Evolutionary conservation across 2,113 vertebrate genomes (phyloP), one percentile per base, ranked within the genome.

Genomic region (Callipepla squamata): DNA sequence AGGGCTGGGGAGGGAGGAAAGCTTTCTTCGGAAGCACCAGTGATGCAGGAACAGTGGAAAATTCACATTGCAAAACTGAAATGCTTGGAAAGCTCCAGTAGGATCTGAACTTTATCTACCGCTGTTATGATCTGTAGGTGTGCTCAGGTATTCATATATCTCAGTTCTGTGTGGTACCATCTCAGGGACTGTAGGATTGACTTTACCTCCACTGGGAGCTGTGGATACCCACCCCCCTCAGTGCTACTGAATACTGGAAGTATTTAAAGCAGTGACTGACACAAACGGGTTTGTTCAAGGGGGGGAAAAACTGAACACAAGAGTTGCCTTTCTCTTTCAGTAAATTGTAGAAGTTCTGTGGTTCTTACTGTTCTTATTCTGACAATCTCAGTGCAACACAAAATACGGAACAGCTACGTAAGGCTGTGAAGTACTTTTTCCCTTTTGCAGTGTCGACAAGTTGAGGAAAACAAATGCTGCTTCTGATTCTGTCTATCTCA

Each of bases 381-480:
- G 44, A 50, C 17, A 26, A 30, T 12, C 4, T 30, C 11, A 1
- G 0, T 63, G 36, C 22, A 62, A 0, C 6, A 3, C 25, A 44
- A 80, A 91, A 59, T 58, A n/a, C 8, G 47, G 26, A 77, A 23
- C 38, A 53, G 19, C 74, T 80, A 6, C 4, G 63, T 4, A 69
- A 58, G n/a, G 61, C 20, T 80, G 30, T 1, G 19, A 12, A 78
- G 28, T 68, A n/a, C 15, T 77, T 53, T 61, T 67, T 85, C 26
- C 9, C 17, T 85, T n/a, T 91, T 85, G 50, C 53, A 67, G 2
- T 44, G 20, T 79, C 87, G 89, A 84, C 4, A 4, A 67, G 11
- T 73, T 85, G 76, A 80, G 23, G n/a, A 74, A 91, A 68, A 48
- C 50, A 85, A 67, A 40, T 89, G 34, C 63, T 82, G 13, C 66